These are phyloP conservation scores for Penaeus japonicus DNA, from an alignment of 1,140 invertebrate genomes.

Conservation along the genomic window DNA sequence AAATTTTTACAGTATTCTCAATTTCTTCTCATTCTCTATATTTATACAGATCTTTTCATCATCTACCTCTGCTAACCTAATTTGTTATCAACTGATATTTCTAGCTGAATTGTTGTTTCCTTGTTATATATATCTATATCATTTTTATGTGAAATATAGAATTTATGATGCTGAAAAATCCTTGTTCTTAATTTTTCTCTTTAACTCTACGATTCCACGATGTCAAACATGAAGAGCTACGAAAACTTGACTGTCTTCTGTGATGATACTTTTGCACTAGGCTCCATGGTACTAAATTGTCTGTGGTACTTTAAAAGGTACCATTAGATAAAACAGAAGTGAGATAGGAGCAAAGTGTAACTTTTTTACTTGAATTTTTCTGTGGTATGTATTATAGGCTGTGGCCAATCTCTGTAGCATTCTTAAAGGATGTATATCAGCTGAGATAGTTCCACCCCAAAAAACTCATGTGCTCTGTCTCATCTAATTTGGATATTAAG, in stretches of 20 bases:
- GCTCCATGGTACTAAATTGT: conserved; percentile 28
- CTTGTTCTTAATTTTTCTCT: too few relatives aligned
- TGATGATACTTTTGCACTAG: conserved; percentile 45
- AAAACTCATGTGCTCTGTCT: not conserved
- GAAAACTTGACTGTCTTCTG: conserved; percentile 48
- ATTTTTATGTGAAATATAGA: conserved; percentile 10
- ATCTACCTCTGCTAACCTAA: not conserved
- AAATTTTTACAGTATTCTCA: not conserved
- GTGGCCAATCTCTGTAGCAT: conserved; percentile 36
- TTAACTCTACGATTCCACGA: conserved; percentile 45
- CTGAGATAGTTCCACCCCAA: not conserved
- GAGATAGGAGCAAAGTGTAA: conserved; percentile 36
- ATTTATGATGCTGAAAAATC: not conserved
- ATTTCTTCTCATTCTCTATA: not conserved
- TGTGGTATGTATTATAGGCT: conserved; percentile 33
- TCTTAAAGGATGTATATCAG: conserved; percentile 8
- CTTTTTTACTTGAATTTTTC: conserved; percentile 45
- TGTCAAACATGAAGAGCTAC: conserved; percentile 51
- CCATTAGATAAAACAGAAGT: conserved; percentile 28
- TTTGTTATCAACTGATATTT: conserved; percentile 9
- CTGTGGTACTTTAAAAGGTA: not conserved
- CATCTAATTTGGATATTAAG: not conserved
- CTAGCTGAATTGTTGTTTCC: not conserved
- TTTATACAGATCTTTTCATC: conserved; percentile 19
- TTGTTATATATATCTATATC: conserved; percentile 23